A percentile compares a stretch with the other conserved stretches of the same genome.
These are phyloP conservation scores for Ianthella basta DNA, from an alignment of 37 sponge, comb jelly and placozoan species.

Conservation along the genomic window DNA sequence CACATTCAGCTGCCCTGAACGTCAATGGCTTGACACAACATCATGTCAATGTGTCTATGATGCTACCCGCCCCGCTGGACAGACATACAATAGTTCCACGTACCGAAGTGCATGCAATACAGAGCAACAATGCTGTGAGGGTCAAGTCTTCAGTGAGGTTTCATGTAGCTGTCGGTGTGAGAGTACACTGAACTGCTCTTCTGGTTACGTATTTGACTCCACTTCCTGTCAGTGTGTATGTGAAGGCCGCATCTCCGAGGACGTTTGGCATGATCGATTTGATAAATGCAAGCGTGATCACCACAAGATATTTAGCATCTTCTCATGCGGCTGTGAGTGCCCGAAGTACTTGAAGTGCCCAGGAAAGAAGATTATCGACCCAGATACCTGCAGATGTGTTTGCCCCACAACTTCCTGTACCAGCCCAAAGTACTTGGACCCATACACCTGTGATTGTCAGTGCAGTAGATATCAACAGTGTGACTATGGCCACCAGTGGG, in stretches of 20 bases:
- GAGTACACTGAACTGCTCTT: not conserved
- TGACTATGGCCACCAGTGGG: not conserved
- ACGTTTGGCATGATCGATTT: not conserved
- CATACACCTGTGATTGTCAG: not conserved
- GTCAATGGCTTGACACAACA: not conserved
- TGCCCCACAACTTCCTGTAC: not conserved
- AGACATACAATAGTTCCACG: not conserved
- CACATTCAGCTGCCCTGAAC: not conserved
- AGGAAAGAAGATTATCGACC: not conserved
- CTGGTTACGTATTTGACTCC: not conserved
- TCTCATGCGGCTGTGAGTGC: not conserved
- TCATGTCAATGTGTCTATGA: not conserved
- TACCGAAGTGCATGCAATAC: not conserved
- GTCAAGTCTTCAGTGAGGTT: not conserved
- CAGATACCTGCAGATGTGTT: not conserved
- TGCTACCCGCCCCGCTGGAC: not conserved
- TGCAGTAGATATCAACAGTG: not conserved
- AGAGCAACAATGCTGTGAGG: not conserved
- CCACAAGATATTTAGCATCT: not conserved
- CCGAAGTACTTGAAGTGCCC: not conserved
- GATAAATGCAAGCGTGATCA: not conserved
- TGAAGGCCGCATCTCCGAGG: not conserved
- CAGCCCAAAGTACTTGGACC: not conserved
- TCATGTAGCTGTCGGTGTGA: not conserved
- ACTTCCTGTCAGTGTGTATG: not conserved